phyloP scores from a whole-genome alignment of 2,113 vertebrate genomes.

The Oryzias woworae region DNA sequence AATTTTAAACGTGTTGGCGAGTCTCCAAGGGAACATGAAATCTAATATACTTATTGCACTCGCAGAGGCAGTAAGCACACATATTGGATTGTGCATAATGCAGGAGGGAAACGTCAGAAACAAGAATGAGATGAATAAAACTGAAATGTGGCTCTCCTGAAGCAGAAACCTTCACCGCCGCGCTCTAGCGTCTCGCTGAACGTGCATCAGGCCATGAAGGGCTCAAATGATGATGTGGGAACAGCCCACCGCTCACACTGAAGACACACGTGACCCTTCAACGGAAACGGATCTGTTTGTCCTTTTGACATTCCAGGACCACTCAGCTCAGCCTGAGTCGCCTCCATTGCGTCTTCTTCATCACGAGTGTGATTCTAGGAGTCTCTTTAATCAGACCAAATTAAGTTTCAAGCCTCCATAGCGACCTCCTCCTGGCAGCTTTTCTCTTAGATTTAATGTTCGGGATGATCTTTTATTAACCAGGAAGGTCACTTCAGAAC shows the following conservation, averaged over 20 bases:
- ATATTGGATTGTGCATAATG: slow-evolving; percentile 39
- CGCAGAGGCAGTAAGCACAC: slow-evolving; percentile 2
- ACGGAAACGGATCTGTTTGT: slow-evolving; percentile 24
- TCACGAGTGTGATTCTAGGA: slow-evolving; percentile 56
- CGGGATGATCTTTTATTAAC: slow-evolving; percentile 37
- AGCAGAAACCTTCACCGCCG: slow-evolving; percentile 33
- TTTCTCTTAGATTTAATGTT: slow-evolving; percentile 28
- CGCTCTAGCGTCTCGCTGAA: slow-evolving; percentile 8
- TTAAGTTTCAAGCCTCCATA: slow-evolving; percentile 52
- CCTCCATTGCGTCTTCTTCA: slow-evolving; percentile 56
- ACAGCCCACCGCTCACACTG: slow-evolving; percentile 21
- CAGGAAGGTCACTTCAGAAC: slow-evolving; percentile 30
- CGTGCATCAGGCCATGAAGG: slow-evolving; percentile 27
- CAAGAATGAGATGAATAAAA: slow-evolving; percentile 27
- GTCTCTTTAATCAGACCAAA: slow-evolving; percentile 61
- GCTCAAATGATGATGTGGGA: slow-evolving; percentile 41
- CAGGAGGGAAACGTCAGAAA: slow-evolving; percentile 7
- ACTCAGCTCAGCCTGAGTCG: slow-evolving; percentile 49
- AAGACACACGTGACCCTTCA: slow-evolving; percentile 4
- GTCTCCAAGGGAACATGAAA: slow-evolving; percentile 24
- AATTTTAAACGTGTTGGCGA: slow-evolving; percentile 33
- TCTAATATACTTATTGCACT: slow-evolving; percentile 30
- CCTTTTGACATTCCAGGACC: slow-evolving; percentile 38
- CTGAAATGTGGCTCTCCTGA: slow-evolving; percentile 18
- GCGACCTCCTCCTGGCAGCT: slow-evolving; percentile 17